phyloP scores from a whole-genome alignment of 2,113 vertebrate species.

The Aegotheles bennettii region DNA sequence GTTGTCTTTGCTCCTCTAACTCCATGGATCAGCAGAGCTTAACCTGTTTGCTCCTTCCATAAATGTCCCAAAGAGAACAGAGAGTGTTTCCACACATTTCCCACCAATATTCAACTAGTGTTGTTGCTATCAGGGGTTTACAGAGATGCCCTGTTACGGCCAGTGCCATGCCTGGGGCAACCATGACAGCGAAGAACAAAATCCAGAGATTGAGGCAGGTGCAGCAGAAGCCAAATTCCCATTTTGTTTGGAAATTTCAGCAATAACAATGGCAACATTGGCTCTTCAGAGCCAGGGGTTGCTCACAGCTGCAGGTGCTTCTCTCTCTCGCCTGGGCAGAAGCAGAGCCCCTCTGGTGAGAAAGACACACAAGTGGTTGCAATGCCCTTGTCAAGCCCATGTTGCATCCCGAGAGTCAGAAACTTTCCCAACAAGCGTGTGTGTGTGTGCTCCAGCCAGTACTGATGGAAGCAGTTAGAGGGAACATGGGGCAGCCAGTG shows the following conservation, averaged over 20 bases:
- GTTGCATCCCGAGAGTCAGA: background rate
- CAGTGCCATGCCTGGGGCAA: background rate
- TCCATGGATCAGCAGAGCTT: conserved; percentile 42
- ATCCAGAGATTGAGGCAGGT: background rate
- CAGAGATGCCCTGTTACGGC: background rate
- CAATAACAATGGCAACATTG: background rate
- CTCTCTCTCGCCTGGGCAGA: background rate
- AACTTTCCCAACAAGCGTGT: fast-evolving
- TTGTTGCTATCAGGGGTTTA: background rate
- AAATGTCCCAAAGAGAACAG: background rate
- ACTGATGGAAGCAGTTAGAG: background rate
- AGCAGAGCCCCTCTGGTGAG: background rate
- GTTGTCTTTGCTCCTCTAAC: conserved; percentile 26
- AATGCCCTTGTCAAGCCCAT: background rate
- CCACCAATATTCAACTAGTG: background rate
- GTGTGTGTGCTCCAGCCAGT: background rate
- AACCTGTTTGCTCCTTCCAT: conserved; percentile 28
- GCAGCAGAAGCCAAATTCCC: background rate
- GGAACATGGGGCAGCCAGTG: background rate
- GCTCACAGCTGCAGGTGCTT: background rate
- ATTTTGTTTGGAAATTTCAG: background rate
- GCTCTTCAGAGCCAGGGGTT: background rate
- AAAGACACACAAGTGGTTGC: background rate
- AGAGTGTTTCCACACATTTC: background rate
- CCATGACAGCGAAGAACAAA: background rate